phyloP scores from a whole-genome alignment of 2,797 vertebrate species.

The Vespertilio murinus region DNA sequence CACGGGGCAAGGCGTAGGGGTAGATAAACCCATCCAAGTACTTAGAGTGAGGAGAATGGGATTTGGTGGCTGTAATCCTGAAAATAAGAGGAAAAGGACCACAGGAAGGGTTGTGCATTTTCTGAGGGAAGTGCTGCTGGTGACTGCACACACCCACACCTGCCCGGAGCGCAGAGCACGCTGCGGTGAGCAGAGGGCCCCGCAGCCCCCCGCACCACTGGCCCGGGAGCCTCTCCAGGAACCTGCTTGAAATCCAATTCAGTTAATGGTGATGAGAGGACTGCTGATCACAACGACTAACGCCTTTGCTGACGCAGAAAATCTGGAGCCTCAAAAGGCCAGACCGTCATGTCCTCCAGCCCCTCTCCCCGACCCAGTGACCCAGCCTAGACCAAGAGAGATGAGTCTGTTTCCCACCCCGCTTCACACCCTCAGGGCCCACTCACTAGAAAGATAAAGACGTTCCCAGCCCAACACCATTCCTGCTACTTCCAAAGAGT shows the following conservation, averaged over 20 bases:
- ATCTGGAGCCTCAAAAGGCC: not conserved
- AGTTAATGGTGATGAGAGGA: not conserved
- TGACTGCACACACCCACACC: not conserved
- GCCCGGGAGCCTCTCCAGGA: conserved; percentile 1
- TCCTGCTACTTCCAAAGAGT: not conserved
- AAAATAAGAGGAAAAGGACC: not conserved
- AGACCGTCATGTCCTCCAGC: not conserved
- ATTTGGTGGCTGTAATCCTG: not conserved
- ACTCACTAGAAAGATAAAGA: not conserved
- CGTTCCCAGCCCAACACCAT: not conserved
- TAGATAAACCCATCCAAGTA: not conserved
- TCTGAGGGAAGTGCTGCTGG: not conserved
- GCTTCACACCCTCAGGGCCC: not conserved
- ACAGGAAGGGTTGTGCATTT: not conserved
- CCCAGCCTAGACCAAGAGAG: accelerated
- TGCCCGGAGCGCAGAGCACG: not conserved
- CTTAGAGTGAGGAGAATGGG: not conserved
- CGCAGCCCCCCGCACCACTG: not conserved
- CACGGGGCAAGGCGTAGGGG: no score
- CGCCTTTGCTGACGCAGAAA: conserved; percentile 45
- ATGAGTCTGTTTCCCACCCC: not conserved
- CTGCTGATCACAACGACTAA: not conserved
- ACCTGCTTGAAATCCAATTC: not conserved
- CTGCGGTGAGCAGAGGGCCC: not conserved
- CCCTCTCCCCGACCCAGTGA: not conserved